Percentiles rank a stretch among this genome's conserved stretches.
These are phyloP conservation scores for Mustela nigripes DNA, from an alignment of 2,113 vertebrate genomes.

Conservation along the genomic window DNA sequence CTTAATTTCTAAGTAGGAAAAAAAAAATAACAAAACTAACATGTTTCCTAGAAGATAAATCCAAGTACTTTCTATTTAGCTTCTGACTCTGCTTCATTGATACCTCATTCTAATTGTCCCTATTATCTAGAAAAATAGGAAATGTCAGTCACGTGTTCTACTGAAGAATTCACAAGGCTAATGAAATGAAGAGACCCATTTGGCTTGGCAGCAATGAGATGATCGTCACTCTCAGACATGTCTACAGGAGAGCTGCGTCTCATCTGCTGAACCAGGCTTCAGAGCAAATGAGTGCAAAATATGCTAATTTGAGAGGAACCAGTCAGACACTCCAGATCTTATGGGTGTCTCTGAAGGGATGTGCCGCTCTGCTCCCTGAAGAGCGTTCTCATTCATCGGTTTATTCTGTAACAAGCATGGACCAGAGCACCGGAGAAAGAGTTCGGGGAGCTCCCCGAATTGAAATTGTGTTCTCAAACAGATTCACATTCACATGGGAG, in stretches of 20 bases:
- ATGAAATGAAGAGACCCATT: conserved; percentile 43
- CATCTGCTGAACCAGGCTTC: conserved; percentile 75
- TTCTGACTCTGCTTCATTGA: conserved; percentile 58
- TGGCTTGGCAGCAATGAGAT: conserved; percentile 79
- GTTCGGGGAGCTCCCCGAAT: background rate
- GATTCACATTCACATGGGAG: background rate
- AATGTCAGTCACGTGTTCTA: background rate
- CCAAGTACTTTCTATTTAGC: conserved; percentile 64
- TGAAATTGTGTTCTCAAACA: conserved; percentile 20
- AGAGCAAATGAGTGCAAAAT: conserved; percentile 60
- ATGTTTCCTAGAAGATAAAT: conserved; percentile 46
- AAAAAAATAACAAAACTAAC: background rate
- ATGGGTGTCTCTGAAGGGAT: background rate
- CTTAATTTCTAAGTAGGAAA: conserved; percentile 22
- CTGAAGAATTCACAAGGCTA: conserved; percentile 42
- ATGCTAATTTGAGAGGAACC: conserved; percentile 27
- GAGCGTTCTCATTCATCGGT: background rate
- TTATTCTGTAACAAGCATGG: background rate
- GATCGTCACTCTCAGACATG: conserved; percentile 76
- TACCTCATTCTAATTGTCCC: conserved; percentile 52
- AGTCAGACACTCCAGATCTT: conserved; percentile 61
- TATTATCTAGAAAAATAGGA: conserved; percentile 58
- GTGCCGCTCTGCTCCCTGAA: background rate
- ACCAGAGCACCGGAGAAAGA: background rate
- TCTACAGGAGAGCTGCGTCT: conserved; percentile 62